Conservation (phyloP, 1,140 invertebrate species). For the Drosophila pallidifrons region DNA sequence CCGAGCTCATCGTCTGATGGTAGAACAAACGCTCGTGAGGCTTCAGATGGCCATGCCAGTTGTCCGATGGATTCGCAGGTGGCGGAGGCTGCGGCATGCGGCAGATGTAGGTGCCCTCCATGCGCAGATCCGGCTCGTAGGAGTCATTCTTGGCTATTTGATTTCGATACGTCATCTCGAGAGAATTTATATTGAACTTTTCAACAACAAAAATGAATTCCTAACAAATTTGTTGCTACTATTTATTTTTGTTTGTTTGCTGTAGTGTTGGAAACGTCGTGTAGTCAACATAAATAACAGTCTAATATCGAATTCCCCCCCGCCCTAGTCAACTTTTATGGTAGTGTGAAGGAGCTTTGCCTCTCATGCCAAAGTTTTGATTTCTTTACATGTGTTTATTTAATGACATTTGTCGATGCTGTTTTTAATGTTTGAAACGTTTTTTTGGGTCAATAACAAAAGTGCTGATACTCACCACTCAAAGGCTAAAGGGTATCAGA, state of each 20-base stretch:
- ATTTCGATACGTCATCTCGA: conserved; percentile 25
- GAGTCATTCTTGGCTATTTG: conserved; percentile 85
- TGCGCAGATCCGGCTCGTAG: conserved; percentile 86
- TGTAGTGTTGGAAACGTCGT: conserved; percentile 54
- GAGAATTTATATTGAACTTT: background rate
- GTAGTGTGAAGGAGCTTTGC: background rate
- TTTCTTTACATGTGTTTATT: too few relatives aligned
- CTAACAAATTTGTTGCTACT: background rate
- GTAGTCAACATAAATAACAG: conserved; percentile 62
- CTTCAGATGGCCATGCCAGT: conserved; percentile 81
- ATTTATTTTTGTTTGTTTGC: background rate
- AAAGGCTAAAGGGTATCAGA: too few relatives aligned
- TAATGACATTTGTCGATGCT: too few relatives aligned
- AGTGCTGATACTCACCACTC: too few relatives aligned
- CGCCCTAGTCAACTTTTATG: background rate
- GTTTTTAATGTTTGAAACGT: too few relatives aligned
- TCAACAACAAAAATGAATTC: background rate
- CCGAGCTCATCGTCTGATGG: conserved; percentile 88
- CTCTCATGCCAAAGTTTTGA: background rate
- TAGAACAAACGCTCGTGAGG: conserved; percentile 87
- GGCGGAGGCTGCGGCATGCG: conserved; percentile 85
- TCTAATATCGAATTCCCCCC: background rate
- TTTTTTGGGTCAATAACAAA: too few relatives aligned
- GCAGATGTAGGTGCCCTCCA: conserved; percentile 86
- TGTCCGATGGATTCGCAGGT: conserved; percentile 63